phyloP scores from a whole-genome alignment of 1,140 invertebrate species.

The Pogonognathellus flavescens region DNA sequence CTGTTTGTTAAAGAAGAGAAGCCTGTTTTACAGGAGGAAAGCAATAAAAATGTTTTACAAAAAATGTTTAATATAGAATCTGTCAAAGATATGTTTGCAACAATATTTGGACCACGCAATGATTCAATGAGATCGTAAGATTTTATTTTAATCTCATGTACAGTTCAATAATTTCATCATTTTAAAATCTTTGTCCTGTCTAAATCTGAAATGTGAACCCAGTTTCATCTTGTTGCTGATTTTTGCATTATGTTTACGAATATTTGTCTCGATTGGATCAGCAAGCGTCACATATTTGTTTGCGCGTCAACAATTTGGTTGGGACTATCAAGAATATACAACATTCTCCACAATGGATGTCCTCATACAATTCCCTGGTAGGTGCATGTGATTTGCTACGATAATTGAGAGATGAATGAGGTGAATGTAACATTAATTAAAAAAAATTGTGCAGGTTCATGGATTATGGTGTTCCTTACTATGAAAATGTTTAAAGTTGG shows the following conservation, averaged over 20 bases:
- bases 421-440: too few species aligned
- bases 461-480: conserved; percentile 42
- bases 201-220: neutral
- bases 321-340: conserved; percentile 55
- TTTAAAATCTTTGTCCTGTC: neutral
- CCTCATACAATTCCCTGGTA: conserved; percentile 46
- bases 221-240: conserved; percentile 57
- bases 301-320: conserved; percentile 52
- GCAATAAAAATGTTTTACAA: neutral
- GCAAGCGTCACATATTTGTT: conserved; percentile 44
- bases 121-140: conserved; percentile 50
- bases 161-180: neutral
- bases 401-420: too few species aligned
- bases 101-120: conserved; percentile 51
- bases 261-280: conserved; percentile 31
- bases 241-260: conserved; percentile 5
- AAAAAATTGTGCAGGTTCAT: conserved; percentile 51
- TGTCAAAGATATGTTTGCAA: conserved; percentile 56
- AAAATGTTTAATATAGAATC: conserved; percentile 56
- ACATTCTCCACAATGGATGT: conserved; percentile 21
- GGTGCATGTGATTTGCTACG: neutral
- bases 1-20: conserved; percentile 50
- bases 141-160: neutral
- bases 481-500: conserved; percentile 54
- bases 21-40: neutral